These are phyloP conservation scores for Drosophila formosana DNA, from an alignment of 2,888 invertebrate species.

Conservation along the genomic window DNA sequence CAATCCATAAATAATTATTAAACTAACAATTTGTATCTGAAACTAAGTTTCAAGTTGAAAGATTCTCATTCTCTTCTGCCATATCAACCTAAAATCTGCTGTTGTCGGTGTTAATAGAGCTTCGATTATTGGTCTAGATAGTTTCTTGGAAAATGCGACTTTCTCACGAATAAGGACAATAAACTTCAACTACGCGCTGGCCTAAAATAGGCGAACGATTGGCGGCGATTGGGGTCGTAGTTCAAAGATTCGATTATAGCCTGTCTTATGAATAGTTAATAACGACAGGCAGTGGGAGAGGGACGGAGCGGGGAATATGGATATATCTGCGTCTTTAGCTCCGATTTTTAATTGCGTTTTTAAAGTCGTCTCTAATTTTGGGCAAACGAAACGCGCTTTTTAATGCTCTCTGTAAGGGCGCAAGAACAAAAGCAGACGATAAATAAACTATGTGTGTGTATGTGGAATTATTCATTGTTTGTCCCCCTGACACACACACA, in stretches of 20 bases:
- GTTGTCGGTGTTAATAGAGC: too few species aligned
- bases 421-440: slow-evolving; percentile 32
- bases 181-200: background rate
- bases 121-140: background rate
- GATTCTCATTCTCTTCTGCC: too few species aligned
- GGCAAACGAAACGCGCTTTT: slow-evolving; percentile 4
- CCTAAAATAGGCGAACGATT: background rate
- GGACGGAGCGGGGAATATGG: background rate
- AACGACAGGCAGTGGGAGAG: background rate
- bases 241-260: slow-evolving; percentile 1
- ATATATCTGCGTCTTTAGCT: background rate
- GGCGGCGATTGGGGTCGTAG: background rate
- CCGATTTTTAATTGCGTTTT: slow-evolving; percentile 1
- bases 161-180: background rate
- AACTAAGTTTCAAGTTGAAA: too few species aligned
- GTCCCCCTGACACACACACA: background rate
- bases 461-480: slow-evolving; percentile 42
- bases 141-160: background rate
- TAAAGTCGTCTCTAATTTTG: slow-evolving; percentile 19
- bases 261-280: background rate
- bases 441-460: background rate
- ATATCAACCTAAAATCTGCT: too few species aligned
- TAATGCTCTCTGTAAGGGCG: slow-evolving; percentile 18
- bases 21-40: too few species aligned
- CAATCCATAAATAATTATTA: too few species aligned